Base-by-base conservation (phyloP, 2,888 invertebrate species). In the Boloria euphrosyne region DNA sequence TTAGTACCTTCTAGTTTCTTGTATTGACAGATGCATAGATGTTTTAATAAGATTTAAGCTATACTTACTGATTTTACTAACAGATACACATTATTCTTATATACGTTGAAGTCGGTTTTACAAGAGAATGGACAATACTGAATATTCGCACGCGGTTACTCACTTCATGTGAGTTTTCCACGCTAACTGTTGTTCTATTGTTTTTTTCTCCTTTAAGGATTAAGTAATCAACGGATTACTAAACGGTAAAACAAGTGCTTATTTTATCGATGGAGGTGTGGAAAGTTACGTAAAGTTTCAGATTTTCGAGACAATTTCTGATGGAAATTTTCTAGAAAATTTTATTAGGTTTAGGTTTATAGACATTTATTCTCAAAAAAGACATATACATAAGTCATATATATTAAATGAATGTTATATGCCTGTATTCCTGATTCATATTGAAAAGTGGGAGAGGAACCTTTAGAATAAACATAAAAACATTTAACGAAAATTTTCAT, bases 71-170 rank as follows among this genome's bases (percentile, higher is more conserved):
- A n/a, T 22, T 22, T 14, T n/a, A 22, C 18, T 18, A 18, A 57
- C 13, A 16, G 46, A 57, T 22, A n/a, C n/a, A 46, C n/a, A 22
- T 57, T n/a, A n/a, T 22, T 57, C 27, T 49, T 47, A 49, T n/a
- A 27, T 58, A 47, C 16, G 13, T 38, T 44, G 17, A 18, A 38
- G 51, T 46, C 27, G 31, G 17, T 31, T 49, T 55, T 13, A 38
- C 10, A 38, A 38, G 10, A 27, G 44, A 31, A 52, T 53, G 53
- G 60, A 70, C 66, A 66, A 68, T 68, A 64, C 74, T 66, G 68
- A 78, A 77, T 67, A 68, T 79, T 85, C 84, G 73, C 84, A 83
- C 81, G 83, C 75, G 80, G 78, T 82, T 79, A 79, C 74, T 57
- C 67, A 62, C 76, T 73, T 71, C 78, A 79, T 77, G 77, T 63